Evolutionary conservation across 2,797 vertebrate species (phyloP).

Genomic region (Mastacembelus armatus): DNA sequence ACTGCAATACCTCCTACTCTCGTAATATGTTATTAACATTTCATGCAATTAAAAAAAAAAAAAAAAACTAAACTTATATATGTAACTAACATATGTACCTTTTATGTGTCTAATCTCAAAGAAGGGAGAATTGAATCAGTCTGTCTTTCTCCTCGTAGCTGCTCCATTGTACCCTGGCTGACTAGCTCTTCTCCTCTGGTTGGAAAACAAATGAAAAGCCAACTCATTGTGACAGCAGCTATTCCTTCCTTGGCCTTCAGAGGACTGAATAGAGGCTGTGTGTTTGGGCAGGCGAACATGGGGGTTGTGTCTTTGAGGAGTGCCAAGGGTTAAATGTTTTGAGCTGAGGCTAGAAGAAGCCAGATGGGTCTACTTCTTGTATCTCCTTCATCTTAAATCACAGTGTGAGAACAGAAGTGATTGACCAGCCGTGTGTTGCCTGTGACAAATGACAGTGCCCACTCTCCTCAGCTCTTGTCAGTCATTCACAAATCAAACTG

Average conservation of each 20-base stretch:
- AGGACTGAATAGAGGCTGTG: slow-evolving; percentile 18
- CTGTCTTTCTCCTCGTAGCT: slow-evolving; percentile 14
- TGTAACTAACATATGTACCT: background rate
- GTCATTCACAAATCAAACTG: slow-evolving; percentile 11
- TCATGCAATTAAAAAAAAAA: no score
- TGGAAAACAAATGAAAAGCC: slow-evolving; percentile 67
- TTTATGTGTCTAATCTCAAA: slow-evolving; percentile 1
- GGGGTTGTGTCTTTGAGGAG: slow-evolving; percentile 30
- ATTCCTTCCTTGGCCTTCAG: slow-evolving; percentile 42
- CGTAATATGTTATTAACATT: background rate
- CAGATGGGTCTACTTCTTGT: slow-evolving; percentile 42
- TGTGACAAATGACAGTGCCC: slow-evolving; percentile 35
- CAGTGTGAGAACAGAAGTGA: background rate
- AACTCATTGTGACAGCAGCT: slow-evolving; percentile 61
- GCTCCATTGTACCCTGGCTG: slow-evolving; percentile 12
- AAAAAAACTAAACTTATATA: background rate
- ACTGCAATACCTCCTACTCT: background rate
- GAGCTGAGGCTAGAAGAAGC: slow-evolving; percentile 45
- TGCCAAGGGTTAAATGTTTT: slow-evolving; percentile 60
- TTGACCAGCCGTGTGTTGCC: background rate
- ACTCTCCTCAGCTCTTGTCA: slow-evolving; percentile 17
- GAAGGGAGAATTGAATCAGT: slow-evolving; percentile 14
- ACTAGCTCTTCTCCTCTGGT: slow-evolving; percentile 34
- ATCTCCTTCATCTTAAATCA: slow-evolving; percentile 39
- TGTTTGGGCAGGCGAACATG: background rate